Evolutionary conservation across 1,140 invertebrate genomes (phyloP).

Genomic region (Calliphora vicina): DNA sequence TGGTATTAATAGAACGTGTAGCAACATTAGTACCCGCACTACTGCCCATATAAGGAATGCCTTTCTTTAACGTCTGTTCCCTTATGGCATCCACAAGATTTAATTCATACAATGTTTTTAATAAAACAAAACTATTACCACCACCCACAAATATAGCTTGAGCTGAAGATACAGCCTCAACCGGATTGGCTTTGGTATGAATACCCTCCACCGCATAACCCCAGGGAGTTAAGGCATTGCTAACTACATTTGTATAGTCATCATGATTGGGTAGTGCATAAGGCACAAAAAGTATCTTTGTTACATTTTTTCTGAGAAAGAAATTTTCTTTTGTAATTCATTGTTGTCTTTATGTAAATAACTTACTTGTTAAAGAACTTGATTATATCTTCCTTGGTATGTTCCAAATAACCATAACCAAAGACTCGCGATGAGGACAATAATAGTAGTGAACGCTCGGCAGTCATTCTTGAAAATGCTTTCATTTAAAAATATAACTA

Average conservation of each 20-base stretch:
- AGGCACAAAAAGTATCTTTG: slow-evolving; percentile 77
- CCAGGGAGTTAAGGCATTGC: slow-evolving; percentile 69
- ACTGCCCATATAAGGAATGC: slow-evolving; percentile 79
- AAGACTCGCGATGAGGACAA: slow-evolving; percentile 76
- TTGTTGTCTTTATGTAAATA: slow-evolving; percentile 37
- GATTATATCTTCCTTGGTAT: slow-evolving; percentile 71
- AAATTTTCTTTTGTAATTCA: slow-evolving; percentile 41
- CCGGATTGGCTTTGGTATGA: slow-evolving; percentile 68
- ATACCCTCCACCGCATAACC: slow-evolving; percentile 74
- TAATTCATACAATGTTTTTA: slow-evolving; percentile 76
- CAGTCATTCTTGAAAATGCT: slow-evolving; percentile 22
- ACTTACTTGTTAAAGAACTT: slow-evolving; percentile 65
- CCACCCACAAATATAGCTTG: slow-evolving; percentile 82
- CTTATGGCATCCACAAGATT: slow-evolving; percentile 73
- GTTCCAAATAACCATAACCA: slow-evolving; percentile 73
- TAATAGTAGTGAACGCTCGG: slow-evolving; percentile 66
- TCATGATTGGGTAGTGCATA: slow-evolving; percentile 76
- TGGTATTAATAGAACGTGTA: slow-evolving; percentile 79
- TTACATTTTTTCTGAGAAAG: slow-evolving; percentile 70
- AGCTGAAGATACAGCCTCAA: slow-evolving; percentile 68
- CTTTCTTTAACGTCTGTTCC: slow-evolving; percentile 70
- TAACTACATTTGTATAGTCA: slow-evolving; percentile 72
- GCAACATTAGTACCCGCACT: slow-evolving; percentile 87
- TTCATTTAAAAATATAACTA: neutral
- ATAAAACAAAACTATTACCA: slow-evolving; percentile 78